Evolutionary conservation across 2,888 invertebrate species (phyloP).

Genomic region (Pterostichus madidus): DNA sequence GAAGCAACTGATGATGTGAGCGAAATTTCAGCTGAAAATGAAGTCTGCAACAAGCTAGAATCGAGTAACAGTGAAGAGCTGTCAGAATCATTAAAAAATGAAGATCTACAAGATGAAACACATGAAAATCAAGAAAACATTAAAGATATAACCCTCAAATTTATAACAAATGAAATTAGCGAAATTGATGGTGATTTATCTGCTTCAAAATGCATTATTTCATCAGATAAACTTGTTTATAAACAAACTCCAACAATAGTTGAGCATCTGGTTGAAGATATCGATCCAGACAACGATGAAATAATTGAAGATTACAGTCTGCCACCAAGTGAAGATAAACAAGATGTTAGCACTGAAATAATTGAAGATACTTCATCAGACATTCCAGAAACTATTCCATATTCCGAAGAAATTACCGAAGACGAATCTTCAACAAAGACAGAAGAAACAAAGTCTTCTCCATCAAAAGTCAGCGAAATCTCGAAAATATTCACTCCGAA

Average conservation of each 20-base stretch:
- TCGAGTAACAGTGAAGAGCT: constrained; percentile 55
- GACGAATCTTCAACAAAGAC: too few relatives aligned
- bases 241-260: constrained; percentile 11
- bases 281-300: background rate
- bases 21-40: constrained; percentile 67
- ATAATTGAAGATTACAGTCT: background rate
- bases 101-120: constrained; percentile 39
- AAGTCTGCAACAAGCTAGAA: constrained; percentile 44
- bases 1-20: constrained; percentile 42
- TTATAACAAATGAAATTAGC: constrained; percentile 67
- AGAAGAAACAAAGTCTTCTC: too few relatives aligned
- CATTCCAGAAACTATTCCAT: too few relatives aligned
- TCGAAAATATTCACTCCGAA: constrained; percentile 44
- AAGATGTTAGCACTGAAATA: too few relatives aligned
- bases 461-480: constrained; percentile 31
- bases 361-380: too few relatives aligned
- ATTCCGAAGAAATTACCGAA: too few relatives aligned
- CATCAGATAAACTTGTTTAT: background rate
- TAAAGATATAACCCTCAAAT: constrained; percentile 65
- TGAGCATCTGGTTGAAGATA: constrained; percentile 7
- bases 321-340: too few relatives aligned
- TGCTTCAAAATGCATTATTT: too few relatives aligned
- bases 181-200: too few relatives aligned
- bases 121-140: constrained; percentile 64
- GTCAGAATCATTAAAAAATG: constrained; percentile 67